phyloP scores from a whole-genome alignment of 2,113 vertebrate genomes.

The Chloropsis hardwickii region DNA sequence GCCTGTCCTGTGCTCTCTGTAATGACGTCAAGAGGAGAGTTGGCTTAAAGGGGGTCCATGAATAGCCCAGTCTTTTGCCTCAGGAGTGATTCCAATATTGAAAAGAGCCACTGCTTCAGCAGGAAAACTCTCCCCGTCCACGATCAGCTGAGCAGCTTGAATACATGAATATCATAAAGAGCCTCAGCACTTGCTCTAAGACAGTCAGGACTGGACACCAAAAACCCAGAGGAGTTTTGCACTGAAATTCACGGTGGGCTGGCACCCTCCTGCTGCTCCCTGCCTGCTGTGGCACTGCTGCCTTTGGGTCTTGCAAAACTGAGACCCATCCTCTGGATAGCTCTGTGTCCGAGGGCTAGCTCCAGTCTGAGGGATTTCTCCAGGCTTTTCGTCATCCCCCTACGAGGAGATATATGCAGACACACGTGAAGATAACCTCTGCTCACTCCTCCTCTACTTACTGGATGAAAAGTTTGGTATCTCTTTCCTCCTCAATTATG shows the following conservation, averaged over 20 bases:
- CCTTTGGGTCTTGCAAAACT: not conserved
- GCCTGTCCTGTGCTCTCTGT: not conserved
- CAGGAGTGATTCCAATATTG: not conserved
- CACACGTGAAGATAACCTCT: not conserved
- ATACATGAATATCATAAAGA: not conserved
- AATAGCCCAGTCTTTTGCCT: not conserved
- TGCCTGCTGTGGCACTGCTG: not conserved
- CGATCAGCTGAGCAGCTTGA: not conserved
- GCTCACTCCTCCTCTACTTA: not conserved
- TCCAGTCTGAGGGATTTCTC: not conserved
- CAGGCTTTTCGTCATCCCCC: not conserved
- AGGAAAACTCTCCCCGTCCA: not conserved
- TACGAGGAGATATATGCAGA: rapidly evolving
- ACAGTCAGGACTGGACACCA: not conserved
- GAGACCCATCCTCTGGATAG: not conserved
- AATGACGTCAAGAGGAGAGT: not conserved
- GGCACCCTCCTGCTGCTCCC: not conserved
- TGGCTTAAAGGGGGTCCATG: not conserved
- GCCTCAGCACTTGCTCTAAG: not conserved
- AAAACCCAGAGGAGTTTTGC: not conserved
- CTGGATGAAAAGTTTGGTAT: not conserved
- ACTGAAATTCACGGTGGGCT: rapidly evolving
- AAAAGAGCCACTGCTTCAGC: not conserved
- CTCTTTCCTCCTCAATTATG: not conserved
- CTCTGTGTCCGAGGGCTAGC: rapidly evolving